Evolutionary conservation across 2,113 vertebrate genomes (phyloP).

Genomic region (Callopanchax toddi): DNA sequence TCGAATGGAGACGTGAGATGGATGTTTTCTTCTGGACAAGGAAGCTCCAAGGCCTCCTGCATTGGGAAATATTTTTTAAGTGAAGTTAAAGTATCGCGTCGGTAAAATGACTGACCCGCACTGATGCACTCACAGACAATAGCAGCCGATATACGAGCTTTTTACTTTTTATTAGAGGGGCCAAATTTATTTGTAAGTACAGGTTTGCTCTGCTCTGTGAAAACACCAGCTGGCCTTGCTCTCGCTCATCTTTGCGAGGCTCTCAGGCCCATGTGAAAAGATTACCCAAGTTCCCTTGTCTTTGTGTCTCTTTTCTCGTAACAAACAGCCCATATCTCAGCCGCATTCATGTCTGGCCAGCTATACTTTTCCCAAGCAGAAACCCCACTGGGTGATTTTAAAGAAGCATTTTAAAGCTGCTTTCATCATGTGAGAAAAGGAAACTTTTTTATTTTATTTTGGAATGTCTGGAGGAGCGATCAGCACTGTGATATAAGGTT

Average conservation of each 20-base stretch:
- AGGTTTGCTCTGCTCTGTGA: slow-evolving; percentile 61
- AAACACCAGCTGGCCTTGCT: slow-evolving; percentile 71
- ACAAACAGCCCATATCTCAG: slow-evolving; percentile 45
- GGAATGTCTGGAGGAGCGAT: slow-evolving; percentile 19
- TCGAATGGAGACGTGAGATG: slow-evolving; percentile 46
- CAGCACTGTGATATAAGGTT: slow-evolving; percentile 41
- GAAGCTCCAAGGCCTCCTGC: slow-evolving; percentile 43
- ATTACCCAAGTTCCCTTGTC: slow-evolving; percentile 80
- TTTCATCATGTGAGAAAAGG: slow-evolving; percentile 21
- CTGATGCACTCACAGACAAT: slow-evolving; percentile 22
- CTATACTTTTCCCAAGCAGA: slow-evolving; percentile 26
- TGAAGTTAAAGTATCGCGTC: slow-evolving; percentile 40
- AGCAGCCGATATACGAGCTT: slow-evolving; percentile 19
- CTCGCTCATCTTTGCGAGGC: slow-evolving; percentile 64
- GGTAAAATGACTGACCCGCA: slow-evolving; percentile 18
- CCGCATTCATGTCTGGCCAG: slow-evolving; percentile 52
- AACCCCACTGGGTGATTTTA: slow-evolving; percentile 34
- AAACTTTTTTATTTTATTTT: slow-evolving; percentile 33
- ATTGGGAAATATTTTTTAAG: slow-evolving; percentile 32
- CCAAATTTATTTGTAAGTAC: slow-evolving; percentile 59
- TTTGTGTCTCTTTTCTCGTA: slow-evolving; percentile 12
- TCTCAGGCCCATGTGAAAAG: slow-evolving; percentile 76
- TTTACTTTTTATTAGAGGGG: slow-evolving; percentile 55
- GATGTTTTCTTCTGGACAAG: slow-evolving; percentile 40
- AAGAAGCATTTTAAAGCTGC: slow-evolving; percentile 26